Evolutionary conservation across 2,888 invertebrate genomes (phyloP).

Genomic region (Horisme vitalbata): DNA sequence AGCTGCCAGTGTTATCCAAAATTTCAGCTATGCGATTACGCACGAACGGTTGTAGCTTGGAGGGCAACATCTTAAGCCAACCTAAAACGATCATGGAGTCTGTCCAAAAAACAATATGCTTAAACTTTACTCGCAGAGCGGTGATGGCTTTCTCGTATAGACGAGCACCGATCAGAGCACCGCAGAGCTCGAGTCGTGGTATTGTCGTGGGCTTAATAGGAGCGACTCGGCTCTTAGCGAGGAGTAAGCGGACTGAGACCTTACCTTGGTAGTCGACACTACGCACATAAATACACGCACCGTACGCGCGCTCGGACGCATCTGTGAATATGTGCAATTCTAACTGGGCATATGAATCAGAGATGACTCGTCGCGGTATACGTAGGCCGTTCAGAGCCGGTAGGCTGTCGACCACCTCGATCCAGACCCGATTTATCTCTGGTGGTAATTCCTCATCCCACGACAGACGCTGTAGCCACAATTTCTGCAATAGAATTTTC

Average conservation of each 20-base stretch:
- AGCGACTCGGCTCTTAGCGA: slow-evolving; percentile 30
- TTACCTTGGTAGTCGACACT: neutral
- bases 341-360: neutral
- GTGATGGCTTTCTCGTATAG: slow-evolving; percentile 26
- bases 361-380: neutral
- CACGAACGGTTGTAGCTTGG: too few species aligned
- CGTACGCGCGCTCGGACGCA: slow-evolving; percentile 27
- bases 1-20: neutral
- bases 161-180: slow-evolving; percentile 28
- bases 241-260: slow-evolving; percentile 24
- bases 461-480: slow-evolving; percentile 16
- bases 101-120: neutral
- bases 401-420: neutral
- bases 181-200: slow-evolving; percentile 39
- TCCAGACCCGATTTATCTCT: slow-evolving; percentile 4
- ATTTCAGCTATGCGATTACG: too few species aligned
- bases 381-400: neutral
- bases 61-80: neutral
- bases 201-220: slow-evolving; percentile 32
- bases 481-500: slow-evolving; percentile 20
- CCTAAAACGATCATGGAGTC: neutral
- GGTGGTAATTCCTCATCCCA: slow-evolving; percentile 18
- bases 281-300: slow-evolving; percentile 22
- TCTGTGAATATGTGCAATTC: slow-evolving; percentile 34
- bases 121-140: neutral